These are phyloP conservation scores for Dicrurus megarhynchus DNA, from an alignment of 2,113 vertebrate species.

Conservation along the genomic window DNA sequence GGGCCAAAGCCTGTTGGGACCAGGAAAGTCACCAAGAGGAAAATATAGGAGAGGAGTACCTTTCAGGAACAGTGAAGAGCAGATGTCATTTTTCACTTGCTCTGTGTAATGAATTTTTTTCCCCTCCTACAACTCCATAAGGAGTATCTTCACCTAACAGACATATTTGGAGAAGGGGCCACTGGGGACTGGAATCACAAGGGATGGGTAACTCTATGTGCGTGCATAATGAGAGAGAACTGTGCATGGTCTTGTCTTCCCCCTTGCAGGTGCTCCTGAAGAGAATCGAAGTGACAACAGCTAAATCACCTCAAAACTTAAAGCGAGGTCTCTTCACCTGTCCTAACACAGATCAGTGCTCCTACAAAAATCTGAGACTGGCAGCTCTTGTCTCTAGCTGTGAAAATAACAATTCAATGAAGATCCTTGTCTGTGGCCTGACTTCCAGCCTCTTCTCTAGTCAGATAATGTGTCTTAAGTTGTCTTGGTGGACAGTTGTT, in stretches of 20 bases:
- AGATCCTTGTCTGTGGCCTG: neutral
- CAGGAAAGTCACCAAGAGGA: neutral
- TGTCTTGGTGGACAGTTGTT: neutral
- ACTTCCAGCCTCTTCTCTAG: neutral
- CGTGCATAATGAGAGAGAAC: neutral
- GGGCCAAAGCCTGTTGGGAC: neutral
- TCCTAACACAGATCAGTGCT: neutral
- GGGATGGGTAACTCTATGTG: rapidly evolving
- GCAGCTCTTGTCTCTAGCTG: neutral
- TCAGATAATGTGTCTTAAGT: neutral
- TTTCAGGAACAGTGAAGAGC: neutral
- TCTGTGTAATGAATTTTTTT: neutral
- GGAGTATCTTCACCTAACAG: neutral
- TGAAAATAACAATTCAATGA: neutral
- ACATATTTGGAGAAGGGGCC: neutral
- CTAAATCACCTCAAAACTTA: neutral
- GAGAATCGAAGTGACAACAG: neutral
- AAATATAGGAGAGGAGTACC: neutral
- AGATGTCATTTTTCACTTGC: neutral
- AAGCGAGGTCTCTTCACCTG: neutral
- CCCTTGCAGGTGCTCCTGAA: neutral
- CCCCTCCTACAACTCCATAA: neutral
- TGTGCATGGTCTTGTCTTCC: neutral
- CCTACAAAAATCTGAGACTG: neutral
- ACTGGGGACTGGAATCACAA: neutral